Evolutionary conservation across 2,888 invertebrate genomes (phyloP), one percentile per base, ranked within the genome.

Genomic region (Lathronympha strigana): DNA sequence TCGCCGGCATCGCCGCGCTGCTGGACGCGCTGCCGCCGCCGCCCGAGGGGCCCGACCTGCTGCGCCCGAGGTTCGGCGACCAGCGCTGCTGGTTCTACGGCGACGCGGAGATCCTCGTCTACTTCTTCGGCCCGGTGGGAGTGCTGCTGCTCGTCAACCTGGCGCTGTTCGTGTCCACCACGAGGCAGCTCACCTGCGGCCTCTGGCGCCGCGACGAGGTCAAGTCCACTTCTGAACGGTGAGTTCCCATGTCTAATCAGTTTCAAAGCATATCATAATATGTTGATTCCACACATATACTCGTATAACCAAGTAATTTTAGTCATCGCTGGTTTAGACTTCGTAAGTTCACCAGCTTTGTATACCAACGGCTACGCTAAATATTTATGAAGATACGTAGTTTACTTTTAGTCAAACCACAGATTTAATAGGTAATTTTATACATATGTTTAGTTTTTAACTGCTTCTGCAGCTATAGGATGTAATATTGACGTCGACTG

Each of bases 191-290:
- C 73, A 97, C 97, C 21, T 97, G 97, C 83, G 97, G 97, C 53
- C 92, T 97, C 53, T 97, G 97, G 97, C 96, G 97, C 80, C 94
- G 96, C 69, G 97, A 97, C 86, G 95, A 97, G 74, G 97, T 97
- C 75, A 97, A 97, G 92, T 96, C 97, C 53, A 96, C 96, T 31
- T 87, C 89, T 11, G 90, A 92, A 71, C 77, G 88, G 87, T 87
- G 62, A 77, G 76, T 70, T 1, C 13, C n/a, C 4, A 15, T 11
- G 33, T 13, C 3, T 11, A n/a, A n/a, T n/a, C n/a, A n/a, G n/a
- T n/a, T n/a, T n/a, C n/a, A n/a, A n/a, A n/a, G n/a, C n/a, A n/a
- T n/a, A n/a, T n/a, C n/a, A n/a, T n/a, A n/a, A n/a, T n/a, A n/a
- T n/a, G n/a, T n/a, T n/a, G n/a, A n/a, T n/a, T n/a, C n/a, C n/a